Base-by-base conservation (phyloP, 2,113 vertebrate species). In the Syngnathus floridae region DNA sequence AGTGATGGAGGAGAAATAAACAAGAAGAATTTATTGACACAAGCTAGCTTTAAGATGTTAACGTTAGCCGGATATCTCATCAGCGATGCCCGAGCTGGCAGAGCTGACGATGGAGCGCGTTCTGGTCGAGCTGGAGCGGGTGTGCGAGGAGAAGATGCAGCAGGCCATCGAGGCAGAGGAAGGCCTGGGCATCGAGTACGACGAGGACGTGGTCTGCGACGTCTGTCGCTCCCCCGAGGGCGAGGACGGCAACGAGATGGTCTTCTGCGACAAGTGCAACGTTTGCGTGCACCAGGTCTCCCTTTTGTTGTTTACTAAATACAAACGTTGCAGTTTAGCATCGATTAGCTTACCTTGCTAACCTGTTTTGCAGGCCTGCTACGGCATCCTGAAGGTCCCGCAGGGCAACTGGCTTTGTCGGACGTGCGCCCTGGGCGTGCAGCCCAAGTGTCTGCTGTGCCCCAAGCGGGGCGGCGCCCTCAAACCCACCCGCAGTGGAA, bases 161-260 rank as follows among this genome's bases (percentile, higher is more conserved):
- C 89, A 92, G 31, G 95, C 94, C 88, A 98, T 99, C 1, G 94
- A 96, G 84, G 94, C 93, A 0, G 93, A 97, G 88, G 96, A 98
- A 82, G 96, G 96, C 0, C 84, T 98, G 71, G 96, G 96, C 82
- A 98, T 98, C 7, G 96, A 98, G 85, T 98, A 98, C 0, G 96
- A 98, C 0, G 96, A 98, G 84, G 96, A 98, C 0, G 96, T 98
- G 46, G 96, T 98, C 74, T 98, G 95, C 1, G 96, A 98, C 1
- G 95, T 98, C 40, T 98, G 96, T 87, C 94, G 94, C 77, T 98
- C 95, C 8, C 95, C 95, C 0, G 96, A 98, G 85, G 95, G 95
- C 0, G 96, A 98, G 79, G 96, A 98, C 1, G 94, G 96, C 79
- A 98, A 98, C 4, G 96, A 98, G 90, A 98, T 98, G 96, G 96